phyloP scores from a whole-genome alignment of 2,888 invertebrate species.

The Tipula confusa region DNA sequence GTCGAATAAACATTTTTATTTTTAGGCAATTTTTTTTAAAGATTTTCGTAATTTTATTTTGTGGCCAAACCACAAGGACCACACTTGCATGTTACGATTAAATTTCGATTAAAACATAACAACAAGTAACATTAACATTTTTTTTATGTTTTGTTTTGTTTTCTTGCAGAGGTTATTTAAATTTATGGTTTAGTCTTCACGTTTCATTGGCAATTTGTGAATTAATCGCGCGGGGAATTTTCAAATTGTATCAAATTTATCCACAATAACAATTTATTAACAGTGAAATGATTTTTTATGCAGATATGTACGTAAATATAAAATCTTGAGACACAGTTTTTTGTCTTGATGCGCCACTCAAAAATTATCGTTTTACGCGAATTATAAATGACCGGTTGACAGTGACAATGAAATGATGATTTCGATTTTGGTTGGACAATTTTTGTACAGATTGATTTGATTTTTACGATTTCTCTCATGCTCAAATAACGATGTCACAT shows the following conservation, averaged over 20 bases:
- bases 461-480: background rate
- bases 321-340: background rate
- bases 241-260: slow-evolving; percentile 12
- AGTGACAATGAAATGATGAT: background rate
- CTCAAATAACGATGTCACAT: background rate
- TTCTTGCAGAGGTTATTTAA: background rate
- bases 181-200: slow-evolving; percentile 4
- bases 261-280: slow-evolving; percentile 12
- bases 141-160: background rate
- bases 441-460: background rate
- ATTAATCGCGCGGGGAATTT: slow-evolving; percentile 12
- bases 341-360: background rate
- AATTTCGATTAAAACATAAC: background rate
- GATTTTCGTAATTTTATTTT: background rate
- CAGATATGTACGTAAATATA: background rate
- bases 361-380: background rate
- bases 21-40: background rate
- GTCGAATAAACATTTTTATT: background rate
- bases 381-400: background rate
- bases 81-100: slow-evolving; percentile 12
- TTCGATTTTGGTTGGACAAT: background rate
- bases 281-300: background rate
- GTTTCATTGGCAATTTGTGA: background rate
- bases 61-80: background rate
- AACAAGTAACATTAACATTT: background rate